phyloP scores from a whole-genome alignment of 1,140 invertebrate genomes.

The Aphelenchoides fujianensis region DNA sequence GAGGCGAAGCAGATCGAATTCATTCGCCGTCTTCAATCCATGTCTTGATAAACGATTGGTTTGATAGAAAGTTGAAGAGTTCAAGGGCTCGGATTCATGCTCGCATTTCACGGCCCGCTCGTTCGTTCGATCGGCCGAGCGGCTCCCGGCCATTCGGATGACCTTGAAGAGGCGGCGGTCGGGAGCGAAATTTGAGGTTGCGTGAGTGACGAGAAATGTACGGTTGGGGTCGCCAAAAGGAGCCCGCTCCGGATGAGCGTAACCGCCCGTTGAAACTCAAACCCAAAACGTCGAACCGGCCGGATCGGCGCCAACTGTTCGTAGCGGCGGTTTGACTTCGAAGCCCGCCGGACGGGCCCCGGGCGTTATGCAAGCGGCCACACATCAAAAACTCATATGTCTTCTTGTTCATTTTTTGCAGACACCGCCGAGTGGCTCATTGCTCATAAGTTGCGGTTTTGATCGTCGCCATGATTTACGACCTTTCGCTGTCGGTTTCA shows the following conservation, averaged over 20 bases:
- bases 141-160: background rate
- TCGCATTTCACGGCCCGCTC: too few relatives aligned
- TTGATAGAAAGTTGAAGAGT: background rate
- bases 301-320: background rate
- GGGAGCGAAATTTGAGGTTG: background rate
- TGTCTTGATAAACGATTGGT: background rate
- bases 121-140: too few relatives aligned
- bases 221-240: background rate
- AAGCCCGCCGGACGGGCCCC: too few relatives aligned
- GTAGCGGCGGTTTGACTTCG: too few relatives aligned
- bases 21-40: constrained; percentile 14
- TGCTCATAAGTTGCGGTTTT: constrained; percentile 5
- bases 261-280: background rate
- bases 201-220: background rate
- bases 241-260: background rate
- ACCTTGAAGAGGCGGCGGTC: too few relatives aligned
- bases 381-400: constrained; percentile 5
- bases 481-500: too few relatives aligned
- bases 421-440: background rate
- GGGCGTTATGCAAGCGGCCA: background rate
- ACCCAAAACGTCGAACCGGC: background rate
- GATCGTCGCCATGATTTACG: background rate
- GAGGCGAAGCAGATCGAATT: constrained; percentile 21
- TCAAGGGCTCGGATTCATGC: too few relatives aligned
- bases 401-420: constrained; percentile 5